Conservation (phyloP, 2,888 invertebrate species). For the Empis livida region DNA sequence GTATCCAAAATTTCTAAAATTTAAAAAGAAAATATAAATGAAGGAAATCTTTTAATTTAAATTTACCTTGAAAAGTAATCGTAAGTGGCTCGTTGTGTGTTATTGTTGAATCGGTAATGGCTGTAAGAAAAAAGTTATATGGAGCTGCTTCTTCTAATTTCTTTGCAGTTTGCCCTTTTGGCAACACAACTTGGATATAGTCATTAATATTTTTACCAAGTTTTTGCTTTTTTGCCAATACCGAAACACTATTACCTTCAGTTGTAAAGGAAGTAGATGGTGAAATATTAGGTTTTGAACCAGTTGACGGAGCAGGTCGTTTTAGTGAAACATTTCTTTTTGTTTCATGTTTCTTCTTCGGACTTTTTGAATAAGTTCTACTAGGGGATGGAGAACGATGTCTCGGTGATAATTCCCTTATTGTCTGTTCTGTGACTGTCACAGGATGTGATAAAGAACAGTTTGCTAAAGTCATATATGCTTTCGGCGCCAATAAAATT, state of each 20-base stretch:
- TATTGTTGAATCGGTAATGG: conserved; percentile 47
- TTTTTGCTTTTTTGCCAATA: conserved; percentile 28
- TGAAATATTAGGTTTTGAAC: too few relatives aligned
- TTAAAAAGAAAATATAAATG: conserved; percentile 5
- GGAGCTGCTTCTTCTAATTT: conserved; percentile 56
- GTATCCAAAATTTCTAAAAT: conserved; percentile 60
- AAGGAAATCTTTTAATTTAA: neutral
- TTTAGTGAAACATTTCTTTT: neutral
- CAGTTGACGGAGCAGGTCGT: neutral
- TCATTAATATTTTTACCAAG: conserved; percentile 27
- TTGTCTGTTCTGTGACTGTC: too few relatives aligned
- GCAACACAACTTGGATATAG: conserved; percentile 43
- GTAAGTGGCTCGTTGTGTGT: conserved; percentile 53
- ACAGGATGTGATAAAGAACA: too few relatives aligned
- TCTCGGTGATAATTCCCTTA: too few relatives aligned
- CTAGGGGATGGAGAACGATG: too few relatives aligned
- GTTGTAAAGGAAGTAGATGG: too few relatives aligned
- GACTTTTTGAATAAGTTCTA: neutral
- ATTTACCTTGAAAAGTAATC: conserved; percentile 52
- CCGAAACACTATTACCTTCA: conserved; percentile 16
- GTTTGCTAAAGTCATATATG: neutral
- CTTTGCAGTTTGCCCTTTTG: conserved; percentile 47
- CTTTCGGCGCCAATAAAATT: neutral
- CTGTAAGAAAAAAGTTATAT: conserved; percentile 62
- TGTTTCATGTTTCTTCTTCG: neutral